A percentile compares a stretch with the other conserved stretches of the same genome.
Conservation (phyloP, 2,113 vertebrate species). For the Nothobranchius kuhntae region DNA sequence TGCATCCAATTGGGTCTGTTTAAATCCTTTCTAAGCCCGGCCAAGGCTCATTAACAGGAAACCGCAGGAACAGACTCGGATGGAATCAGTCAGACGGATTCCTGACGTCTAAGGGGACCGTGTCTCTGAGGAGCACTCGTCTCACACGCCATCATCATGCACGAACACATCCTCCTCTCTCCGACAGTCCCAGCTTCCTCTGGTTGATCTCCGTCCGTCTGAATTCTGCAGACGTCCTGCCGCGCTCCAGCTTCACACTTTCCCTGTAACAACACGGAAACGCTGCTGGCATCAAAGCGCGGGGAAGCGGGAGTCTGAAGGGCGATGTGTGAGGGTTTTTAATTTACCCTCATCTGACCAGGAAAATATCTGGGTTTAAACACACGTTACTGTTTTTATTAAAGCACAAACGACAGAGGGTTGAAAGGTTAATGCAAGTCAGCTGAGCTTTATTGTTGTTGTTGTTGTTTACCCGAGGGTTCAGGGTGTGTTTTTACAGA, state of each 20-base stretch:
- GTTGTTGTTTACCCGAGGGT: too few species aligned
- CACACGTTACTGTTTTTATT: too few species aligned
- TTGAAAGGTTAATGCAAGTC: too few species aligned
- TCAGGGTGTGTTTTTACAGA: too few species aligned
- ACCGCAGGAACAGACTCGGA: constrained; percentile 42
- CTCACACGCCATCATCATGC: constrained; percentile 46
- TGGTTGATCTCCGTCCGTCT: constrained; percentile 31
- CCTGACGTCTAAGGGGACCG: constrained; percentile 42
- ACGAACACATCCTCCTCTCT: constrained; percentile 39
- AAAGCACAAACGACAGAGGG: too few species aligned
- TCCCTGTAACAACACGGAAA: constrained; percentile 21
- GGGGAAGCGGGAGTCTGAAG: constrained; percentile 16
- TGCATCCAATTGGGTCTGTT: constrained; percentile 53
- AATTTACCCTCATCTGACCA: background rate
- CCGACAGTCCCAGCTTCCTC: constrained; percentile 36
- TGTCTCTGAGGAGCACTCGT: constrained; percentile 36
- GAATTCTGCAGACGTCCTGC: constrained; percentile 40
- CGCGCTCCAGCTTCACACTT: constrained; percentile 16
- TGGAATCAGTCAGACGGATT: constrained; percentile 57
- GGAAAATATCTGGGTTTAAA: background rate
- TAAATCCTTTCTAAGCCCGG: constrained; percentile 44
- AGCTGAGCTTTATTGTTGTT: too few species aligned
- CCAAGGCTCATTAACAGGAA: constrained; percentile 57
- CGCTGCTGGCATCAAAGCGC: constrained; percentile 35
- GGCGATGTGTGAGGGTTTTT: background rate